Percentiles rank a stretch among this genome's conserved stretches.
Conservation (phyloP, 1,140 invertebrate genomes). For the Plectrocnemia conspersa region DNA sequence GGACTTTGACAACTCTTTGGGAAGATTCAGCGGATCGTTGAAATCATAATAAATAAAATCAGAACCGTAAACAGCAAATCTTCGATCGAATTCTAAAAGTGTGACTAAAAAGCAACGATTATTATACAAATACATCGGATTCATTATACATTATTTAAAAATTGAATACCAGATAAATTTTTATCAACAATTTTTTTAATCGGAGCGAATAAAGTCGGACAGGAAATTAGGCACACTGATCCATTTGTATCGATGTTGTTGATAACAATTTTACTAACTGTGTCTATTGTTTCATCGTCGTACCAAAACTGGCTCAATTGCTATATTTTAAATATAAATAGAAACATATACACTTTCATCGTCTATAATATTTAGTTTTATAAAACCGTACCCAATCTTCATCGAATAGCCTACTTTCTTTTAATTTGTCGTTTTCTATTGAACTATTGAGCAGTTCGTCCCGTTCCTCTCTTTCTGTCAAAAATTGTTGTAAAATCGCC, state of each 20-base stretch:
- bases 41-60: conserved; percentile 90
- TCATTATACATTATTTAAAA: conserved; percentile 7
- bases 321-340: conserved; percentile 53
- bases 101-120: conserved; percentile 53
- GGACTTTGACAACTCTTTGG: conserved; percentile 52
- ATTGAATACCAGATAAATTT: conserved; percentile 31
- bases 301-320: conserved; percentile 98
- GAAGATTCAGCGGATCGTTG: conserved; percentile 69
- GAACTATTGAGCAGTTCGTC: conserved; percentile 52
- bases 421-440: conserved; percentile 46
- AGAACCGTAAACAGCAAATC: conserved; percentile 74
- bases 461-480: conserved; percentile 63
- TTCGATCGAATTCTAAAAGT: conserved; percentile 75
- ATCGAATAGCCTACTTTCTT: conserved; percentile 58
- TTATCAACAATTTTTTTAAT: conserved; percentile 52
- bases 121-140: background rate
- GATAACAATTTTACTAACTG: conserved; percentile 61
- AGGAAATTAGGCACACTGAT: conserved; percentile 81
- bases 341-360: conserved; percentile 7
- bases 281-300: conserved; percentile 67
- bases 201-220: conserved; percentile 77
- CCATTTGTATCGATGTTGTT: conserved; percentile 52
- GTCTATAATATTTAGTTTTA: conserved; percentile 21
- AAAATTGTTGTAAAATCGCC: conserved; percentile 76
- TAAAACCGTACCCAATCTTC: conserved; percentile 74